Evolutionary conservation across 1,140 invertebrate species (phyloP), one percentile per base, ranked within the genome.

Genomic region (Sarcophaga bullata): DNA sequence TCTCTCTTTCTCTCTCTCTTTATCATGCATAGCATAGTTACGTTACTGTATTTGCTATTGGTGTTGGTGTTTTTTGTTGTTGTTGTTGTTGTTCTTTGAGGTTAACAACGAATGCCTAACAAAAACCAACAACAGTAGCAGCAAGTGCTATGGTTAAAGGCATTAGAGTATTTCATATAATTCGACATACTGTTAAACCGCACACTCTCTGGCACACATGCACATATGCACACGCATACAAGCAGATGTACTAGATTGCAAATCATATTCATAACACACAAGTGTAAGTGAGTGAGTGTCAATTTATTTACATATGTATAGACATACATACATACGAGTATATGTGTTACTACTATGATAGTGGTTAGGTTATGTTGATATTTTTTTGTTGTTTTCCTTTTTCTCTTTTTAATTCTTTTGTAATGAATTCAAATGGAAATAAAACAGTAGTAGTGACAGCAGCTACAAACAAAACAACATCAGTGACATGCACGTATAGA

Each of bases 121-220:
- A 15, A 68, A 68, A 68, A 68, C 62, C 62, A 25, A 68, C 62
- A 68, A n/a, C n/a, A n/a, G n/a, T n/a, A n/a, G 62, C 19, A 68
- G 62, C 62, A 68, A 68, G 17, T 17, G 62, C 62, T 68, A 68
- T 68, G 62, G 62, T 68, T 68, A 68, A 15, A 68, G 62, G 19
- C 19, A 68, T 68, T 68, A 68, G 62, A 68, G 62, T 68, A 68
- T 19, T 68, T 68, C 19, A 68, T 68, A 25, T 17, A 68, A 19
- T 68, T 68, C 62, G 62, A 68, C 62, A 68, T 68, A 68, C 52
- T 68, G 17, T 15, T n/a, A 62, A 68, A 68, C 62, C n/a, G n/a
- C n/a, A n/a, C n/a, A n/a, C n/a, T n/a, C n/a, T n/a, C n/a, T n/a
- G n/a, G n/a, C n/a, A n/a, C n/a, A n/a, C n/a, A n/a, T n/a, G n/a